Evolutionary conservation across 1,140 invertebrate genomes (phyloP), one percentile per base, ranked within the genome.

Genomic region (Uloborus diversus): DNA sequence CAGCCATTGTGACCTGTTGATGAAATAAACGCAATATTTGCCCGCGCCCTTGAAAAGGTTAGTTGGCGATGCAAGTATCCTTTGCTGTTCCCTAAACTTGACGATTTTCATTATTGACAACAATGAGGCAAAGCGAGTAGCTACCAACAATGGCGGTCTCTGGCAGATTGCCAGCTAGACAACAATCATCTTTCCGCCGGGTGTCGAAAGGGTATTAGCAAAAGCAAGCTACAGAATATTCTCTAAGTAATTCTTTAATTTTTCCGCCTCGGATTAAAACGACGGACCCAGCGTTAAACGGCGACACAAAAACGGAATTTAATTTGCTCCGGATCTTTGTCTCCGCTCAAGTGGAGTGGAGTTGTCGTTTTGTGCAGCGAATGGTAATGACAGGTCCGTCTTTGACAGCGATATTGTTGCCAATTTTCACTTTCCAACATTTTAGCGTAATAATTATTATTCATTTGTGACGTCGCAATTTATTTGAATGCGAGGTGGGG

Each of bases 21-120:
- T 17, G n/a, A 20, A 14, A n/a, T 9, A 20, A 53, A 53, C n/a
- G 9, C n/a, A 53, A 0, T n/a, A n/a, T 49, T 47, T n/a, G 13
- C 9, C 25, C 42, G 59, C 27, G 23, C 73, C 73, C 73, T 5
- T 53, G 13, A 23, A 70, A 37, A 51, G 37, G 56, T 75, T 33
- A 75, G 57, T 64, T 75, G 61, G 73, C 61, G 70, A 49, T 73
- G 70, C 57, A 73, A 73, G 57, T 62, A 73, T 62, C 53, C 53
- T 42, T 62, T 71, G 32, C 68, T 23, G 42, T 73, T 61, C 59
- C 61, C 62, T 47, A 78, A 78, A 78, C 73, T 78, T 78, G 73
- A 78, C 62, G 73, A 78, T 78, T 78, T 78, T 78, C 73, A 78
- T 65, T 78, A 78, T 78, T 78, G 62, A 73, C 70, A 73, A 78